Conservation (phyloP, 2,113 vertebrate species). For the Trematomus loennbergii region DNA sequence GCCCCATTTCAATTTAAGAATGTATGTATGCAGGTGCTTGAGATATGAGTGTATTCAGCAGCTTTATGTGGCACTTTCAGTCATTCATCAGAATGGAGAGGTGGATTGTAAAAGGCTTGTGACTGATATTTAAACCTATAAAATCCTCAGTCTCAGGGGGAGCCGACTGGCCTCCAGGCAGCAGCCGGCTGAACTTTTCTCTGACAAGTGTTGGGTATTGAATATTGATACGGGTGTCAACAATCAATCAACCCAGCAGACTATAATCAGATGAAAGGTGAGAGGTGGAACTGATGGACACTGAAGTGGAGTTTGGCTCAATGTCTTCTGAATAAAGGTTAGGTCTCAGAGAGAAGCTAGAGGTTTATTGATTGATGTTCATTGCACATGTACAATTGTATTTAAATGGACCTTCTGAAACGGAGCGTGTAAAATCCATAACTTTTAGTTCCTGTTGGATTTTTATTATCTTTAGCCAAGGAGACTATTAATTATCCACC, state of each 20-base stretch:
- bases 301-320: conserved; percentile 1
- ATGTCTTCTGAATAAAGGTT: conserved; percentile 31
- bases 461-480: conserved; percentile 36
- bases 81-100: conserved; percentile 2
- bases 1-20: not conserved
- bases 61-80: conserved; percentile 56
- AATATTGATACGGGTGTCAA: conserved; percentile 40
- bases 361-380: conserved; percentile 9
- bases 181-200: conserved; percentile 40
- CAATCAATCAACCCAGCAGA: conserved; percentile 53
- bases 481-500: conserved; percentile 45
- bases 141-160: conserved; percentile 51
- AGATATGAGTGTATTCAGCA: conserved; percentile 28
- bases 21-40: conserved; percentile 25
- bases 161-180: not conserved
- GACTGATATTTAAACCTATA: conserved; percentile 59
- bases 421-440: not conserved
- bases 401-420: conserved; percentile 18
- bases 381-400: not conserved
- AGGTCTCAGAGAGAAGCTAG: not conserved
- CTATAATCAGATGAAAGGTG: conserved; percentile 44
- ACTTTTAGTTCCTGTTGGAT: conserved; percentile 1
- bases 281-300: conserved; percentile 36
- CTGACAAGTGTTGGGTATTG: conserved; percentile 25
- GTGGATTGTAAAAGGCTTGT: conserved; percentile 22